Evolutionary conservation across 2,888 invertebrate genomes (phyloP).

Genomic region (Pyrochroa serraticornis): DNA sequence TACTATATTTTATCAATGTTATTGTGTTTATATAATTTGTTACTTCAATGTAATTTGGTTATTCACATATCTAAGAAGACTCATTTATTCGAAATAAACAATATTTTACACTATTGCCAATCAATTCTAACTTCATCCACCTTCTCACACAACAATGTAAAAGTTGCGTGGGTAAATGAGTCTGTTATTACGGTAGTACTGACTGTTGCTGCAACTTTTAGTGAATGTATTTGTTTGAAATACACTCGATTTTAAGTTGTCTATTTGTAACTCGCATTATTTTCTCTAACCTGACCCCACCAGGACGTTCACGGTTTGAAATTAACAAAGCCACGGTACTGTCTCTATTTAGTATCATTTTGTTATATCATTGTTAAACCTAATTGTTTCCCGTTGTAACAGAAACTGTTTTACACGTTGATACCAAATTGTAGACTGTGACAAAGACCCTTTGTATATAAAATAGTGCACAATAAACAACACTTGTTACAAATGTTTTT

Average conservation of each 20-base stretch:
- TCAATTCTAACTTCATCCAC: background rate
- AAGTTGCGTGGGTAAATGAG: conserved; percentile 2
- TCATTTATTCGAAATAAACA: background rate
- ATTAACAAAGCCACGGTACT: background rate
- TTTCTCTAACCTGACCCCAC: background rate
- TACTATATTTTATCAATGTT: background rate
- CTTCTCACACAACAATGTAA: background rate
- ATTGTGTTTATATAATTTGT: background rate
- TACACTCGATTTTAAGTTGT: background rate
- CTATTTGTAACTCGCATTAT: background rate
- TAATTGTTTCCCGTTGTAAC: background rate
- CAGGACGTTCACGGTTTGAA: too few species aligned
- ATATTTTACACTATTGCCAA: background rate
- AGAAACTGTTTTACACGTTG: conserved; percentile 7
- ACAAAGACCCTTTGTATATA: conserved; percentile 35
- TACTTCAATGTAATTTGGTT: conserved; percentile 1
- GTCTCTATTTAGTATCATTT: background rate
- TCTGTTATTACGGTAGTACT: conserved; percentile 4
- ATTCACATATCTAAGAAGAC: background rate
- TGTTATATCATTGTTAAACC: background rate
- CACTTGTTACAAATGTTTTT: conserved; percentile 30
- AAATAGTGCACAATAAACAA: conserved; percentile 34
- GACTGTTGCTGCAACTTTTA: background rate
- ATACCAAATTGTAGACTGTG: conserved; percentile 33
- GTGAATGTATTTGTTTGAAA: background rate